phyloP scores from a whole-genome alignment of 2,888 invertebrate genomes.

The Dryocosmus kuriphilus region DNA sequence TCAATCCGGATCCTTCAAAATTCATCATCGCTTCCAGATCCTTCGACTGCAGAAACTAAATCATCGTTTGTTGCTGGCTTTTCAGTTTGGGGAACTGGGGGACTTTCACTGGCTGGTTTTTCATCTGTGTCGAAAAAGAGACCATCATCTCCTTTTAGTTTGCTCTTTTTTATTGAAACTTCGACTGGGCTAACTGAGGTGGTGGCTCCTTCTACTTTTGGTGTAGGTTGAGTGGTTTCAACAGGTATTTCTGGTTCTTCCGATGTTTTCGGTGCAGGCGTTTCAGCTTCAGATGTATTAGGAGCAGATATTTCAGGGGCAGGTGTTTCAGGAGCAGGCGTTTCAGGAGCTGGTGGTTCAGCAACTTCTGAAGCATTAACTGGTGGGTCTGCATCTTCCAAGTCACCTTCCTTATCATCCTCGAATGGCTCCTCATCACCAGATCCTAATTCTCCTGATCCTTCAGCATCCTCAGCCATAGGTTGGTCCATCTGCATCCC shows the following conservation, averaged over 20 bases:
- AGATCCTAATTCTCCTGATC: constrained; percentile 72
- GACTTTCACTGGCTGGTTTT: constrained; percentile 38
- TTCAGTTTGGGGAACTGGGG: not conserved
- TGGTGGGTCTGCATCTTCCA: constrained; percentile 21
- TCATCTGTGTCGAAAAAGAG: constrained; percentile 62
- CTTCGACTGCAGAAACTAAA: constrained; percentile 62
- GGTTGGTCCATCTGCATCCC: constrained; percentile 82
- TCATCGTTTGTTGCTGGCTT: constrained; percentile 7
- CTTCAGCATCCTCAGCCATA: constrained; percentile 71
- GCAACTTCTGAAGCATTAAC: not conserved
- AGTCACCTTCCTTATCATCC: constrained; percentile 47
- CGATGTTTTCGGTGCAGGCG: no score
- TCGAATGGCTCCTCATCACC: constrained; percentile 52
- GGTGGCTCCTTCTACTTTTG: not conserved
- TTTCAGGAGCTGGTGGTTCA: constrained; percentile 43
- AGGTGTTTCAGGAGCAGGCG: constrained; percentile 36
- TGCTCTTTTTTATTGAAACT: constrained; percentile 35
- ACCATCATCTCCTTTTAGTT: constrained; percentile 53
- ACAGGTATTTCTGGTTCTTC: constrained; percentile 41
- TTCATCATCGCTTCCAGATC: constrained; percentile 72
- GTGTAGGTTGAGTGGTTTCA: not conserved
- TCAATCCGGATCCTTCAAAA: constrained; percentile 67
- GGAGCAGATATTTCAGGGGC: constrained; percentile 8
- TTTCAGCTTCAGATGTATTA: constrained; percentile 12
- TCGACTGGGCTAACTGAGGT: not conserved